Conservation (phyloP, 2,888 invertebrate genomes). For the Yponomeuta malinellus region DNA sequence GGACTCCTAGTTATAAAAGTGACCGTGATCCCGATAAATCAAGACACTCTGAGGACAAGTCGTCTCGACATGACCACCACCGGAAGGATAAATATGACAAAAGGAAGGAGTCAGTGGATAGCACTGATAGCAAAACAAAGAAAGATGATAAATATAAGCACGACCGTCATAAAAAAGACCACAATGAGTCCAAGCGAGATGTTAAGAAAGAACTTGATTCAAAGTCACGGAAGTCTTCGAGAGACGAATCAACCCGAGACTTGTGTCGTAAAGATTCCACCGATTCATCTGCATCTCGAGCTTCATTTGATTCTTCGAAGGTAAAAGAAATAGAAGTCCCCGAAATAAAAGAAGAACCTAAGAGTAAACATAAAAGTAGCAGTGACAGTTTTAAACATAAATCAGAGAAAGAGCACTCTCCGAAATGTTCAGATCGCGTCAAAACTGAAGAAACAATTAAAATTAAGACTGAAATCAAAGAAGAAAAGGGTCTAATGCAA, state of each 20-base stretch:
- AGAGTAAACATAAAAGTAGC: slow-evolving; percentile 47
- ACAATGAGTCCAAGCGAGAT: slow-evolving; percentile 55
- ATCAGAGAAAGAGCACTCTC: slow-evolving; percentile 58
- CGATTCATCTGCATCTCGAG: slow-evolving; percentile 63
- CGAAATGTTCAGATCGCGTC: slow-evolving; percentile 30
- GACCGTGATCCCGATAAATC: slow-evolving; percentile 47
- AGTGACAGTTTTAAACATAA: slow-evolving; percentile 69
- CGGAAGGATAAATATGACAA: slow-evolving; percentile 63
- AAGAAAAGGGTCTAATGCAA: slow-evolving; percentile 52
- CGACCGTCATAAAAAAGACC: slow-evolving; percentile 56
- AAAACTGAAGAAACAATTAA: slow-evolving; percentile 37
- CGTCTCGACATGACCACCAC: slow-evolving; percentile 65
- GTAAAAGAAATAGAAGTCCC: slow-evolving; percentile 50
- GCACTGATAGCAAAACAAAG: slow-evolving; percentile 44
- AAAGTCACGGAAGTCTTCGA: slow-evolving; percentile 59
- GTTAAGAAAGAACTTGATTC: slow-evolving; percentile 58
- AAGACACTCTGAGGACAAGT: slow-evolving; percentile 54
- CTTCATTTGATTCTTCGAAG: slow-evolving; percentile 62
- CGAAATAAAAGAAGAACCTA: slow-evolving; percentile 57
- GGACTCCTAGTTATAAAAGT: slow-evolving; percentile 38
- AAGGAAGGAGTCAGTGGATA: slow-evolving; percentile 47
- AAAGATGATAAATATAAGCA: slow-evolving; percentile 70
- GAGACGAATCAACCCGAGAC: slow-evolving; percentile 61
- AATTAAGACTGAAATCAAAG: slow-evolving; percentile 61
- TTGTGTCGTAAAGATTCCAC: slow-evolving; percentile 68